Percentiles rank a stretch among this genome's conserved stretches.
Evolutionary conservation across 2,113 vertebrate species (phyloP).

Genomic region (Struthidea cinerea): DNA sequence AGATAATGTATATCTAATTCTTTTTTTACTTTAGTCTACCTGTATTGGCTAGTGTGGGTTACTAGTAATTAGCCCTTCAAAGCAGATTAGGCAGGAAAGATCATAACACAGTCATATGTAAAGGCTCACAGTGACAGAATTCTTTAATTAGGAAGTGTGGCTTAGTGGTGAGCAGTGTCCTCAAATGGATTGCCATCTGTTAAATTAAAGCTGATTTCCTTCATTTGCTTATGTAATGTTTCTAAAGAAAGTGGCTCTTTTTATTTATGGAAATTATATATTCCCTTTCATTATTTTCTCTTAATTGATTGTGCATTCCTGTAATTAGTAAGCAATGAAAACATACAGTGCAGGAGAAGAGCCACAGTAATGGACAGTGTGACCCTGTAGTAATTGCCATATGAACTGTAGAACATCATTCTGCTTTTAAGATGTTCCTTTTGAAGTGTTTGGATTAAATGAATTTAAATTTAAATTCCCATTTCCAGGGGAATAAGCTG

Average conservation of each 20-base stretch:
- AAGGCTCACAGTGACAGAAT: constrained; percentile 64
- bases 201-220: constrained; percentile 51
- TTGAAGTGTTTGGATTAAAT: constrained; percentile 38
- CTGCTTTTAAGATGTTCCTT: constrained; percentile 38
- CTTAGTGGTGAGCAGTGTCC: constrained; percentile 68
- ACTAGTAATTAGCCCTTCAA: constrained; percentile 72
- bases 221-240: constrained; percentile 31
- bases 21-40: constrained; percentile 37
- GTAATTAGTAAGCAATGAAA: constrained; percentile 52
- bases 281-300: constrained; percentile 53
- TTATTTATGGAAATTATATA: constrained; percentile 59
- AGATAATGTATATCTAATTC: constrained; percentile 45
- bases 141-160: constrained; percentile 66
- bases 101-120: constrained; percentile 47
- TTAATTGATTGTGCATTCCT: constrained; percentile 59
- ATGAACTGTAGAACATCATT: constrained; percentile 12
- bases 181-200: constrained; percentile 58
- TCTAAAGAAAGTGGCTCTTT: constrained; percentile 32
- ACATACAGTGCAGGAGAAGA: constrained; percentile 23
- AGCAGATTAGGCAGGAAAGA: constrained; percentile 65
- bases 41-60: constrained; percentile 40
- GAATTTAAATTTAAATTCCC: constrained; percentile 21
- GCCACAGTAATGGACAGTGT: constrained; percentile 26
- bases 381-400: not conserved
- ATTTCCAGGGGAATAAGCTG: constrained; percentile 4